Evolutionary conservation across 2,113 vertebrate species (phyloP).

Genomic region (Proteles cristata): DNA sequence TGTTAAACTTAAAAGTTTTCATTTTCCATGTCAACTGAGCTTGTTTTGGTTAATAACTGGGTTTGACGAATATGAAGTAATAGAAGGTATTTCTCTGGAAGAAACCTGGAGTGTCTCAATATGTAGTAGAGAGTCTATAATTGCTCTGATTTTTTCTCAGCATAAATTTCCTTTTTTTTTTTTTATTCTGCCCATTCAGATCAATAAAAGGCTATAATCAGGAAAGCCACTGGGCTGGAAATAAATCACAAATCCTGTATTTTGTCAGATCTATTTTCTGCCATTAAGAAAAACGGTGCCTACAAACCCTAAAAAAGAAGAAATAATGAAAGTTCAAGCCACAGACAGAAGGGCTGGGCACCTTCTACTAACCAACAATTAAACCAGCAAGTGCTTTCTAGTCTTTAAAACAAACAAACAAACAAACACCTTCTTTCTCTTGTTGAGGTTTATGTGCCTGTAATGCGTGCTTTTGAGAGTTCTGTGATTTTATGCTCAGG

Average conservation of each 20-base stretch:
- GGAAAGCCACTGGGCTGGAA: neutral
- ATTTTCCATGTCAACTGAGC: neutral
- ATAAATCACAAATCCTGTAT: neutral
- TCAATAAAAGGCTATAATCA: neutral
- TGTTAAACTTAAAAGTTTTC: slow-evolving; percentile 5
- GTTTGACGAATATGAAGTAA: neutral
- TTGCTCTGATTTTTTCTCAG: neutral
- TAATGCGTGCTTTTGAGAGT: neutral
- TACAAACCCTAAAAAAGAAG: neutral
- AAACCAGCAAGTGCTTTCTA: neutral
- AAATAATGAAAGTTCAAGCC: neutral
- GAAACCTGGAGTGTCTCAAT: neutral
- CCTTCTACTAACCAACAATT: neutral
- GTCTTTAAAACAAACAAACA: neutral
- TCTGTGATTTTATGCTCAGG: neutral
- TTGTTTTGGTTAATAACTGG: neutral
- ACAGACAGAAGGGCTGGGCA: neutral
- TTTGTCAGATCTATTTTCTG: neutral
- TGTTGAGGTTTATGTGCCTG: neutral
- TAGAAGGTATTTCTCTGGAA: neutral
- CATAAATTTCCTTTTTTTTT: neutral
- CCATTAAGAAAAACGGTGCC: neutral
- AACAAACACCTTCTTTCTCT: neutral
- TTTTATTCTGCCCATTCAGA: neutral
- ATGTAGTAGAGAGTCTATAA: neutral